Conservation (phyloP, 2,797 vertebrate genomes). For the Myripristis murdjan region DNA sequence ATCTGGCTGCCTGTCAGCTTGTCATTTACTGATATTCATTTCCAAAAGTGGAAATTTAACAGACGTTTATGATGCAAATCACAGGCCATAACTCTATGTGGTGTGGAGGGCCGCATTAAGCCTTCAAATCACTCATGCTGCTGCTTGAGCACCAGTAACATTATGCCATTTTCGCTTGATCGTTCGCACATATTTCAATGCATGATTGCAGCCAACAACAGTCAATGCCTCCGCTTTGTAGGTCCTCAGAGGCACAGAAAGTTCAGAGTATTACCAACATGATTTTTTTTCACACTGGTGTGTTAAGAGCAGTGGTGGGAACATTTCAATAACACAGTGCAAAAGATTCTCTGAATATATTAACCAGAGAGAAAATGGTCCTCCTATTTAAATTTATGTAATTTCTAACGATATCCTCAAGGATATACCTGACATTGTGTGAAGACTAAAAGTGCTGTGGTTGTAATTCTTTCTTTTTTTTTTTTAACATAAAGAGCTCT, state of each 20-base stretch:
- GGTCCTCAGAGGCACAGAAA: constrained; percentile 57
- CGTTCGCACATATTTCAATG: constrained; percentile 70
- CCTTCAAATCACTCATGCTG: constrained; percentile 79
- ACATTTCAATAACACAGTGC: constrained; percentile 72
- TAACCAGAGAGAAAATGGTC: constrained; percentile 70
- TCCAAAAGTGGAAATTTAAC: constrained; percentile 84
- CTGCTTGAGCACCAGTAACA: constrained; percentile 61
- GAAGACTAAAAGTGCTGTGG: constrained; percentile 78
- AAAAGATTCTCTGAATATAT: constrained; percentile 71
- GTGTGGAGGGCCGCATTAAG: constrained; percentile 79
- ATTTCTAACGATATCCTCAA: constrained; percentile 81
- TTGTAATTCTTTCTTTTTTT: constrained; percentile 71
- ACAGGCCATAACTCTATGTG: constrained; percentile 76
- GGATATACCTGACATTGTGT: constrained; percentile 80
- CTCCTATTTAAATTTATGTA: constrained; percentile 78
- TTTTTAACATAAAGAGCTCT: constrained; percentile 64
- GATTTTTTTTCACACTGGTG: constrained; percentile 36
- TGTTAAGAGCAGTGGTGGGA: constrained; percentile 63
- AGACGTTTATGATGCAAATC: constrained; percentile 86
- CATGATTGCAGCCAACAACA: constrained; percentile 64
- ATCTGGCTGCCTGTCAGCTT: constrained; percentile 74
- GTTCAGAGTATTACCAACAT: constrained; percentile 71
- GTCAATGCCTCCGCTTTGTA: constrained; percentile 62
- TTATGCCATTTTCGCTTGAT: constrained; percentile 71
- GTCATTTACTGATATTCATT: constrained; percentile 82